Base-by-base conservation (phyloP, 92 coral and sea anemone species). In the Diadumene lineata region DNA sequence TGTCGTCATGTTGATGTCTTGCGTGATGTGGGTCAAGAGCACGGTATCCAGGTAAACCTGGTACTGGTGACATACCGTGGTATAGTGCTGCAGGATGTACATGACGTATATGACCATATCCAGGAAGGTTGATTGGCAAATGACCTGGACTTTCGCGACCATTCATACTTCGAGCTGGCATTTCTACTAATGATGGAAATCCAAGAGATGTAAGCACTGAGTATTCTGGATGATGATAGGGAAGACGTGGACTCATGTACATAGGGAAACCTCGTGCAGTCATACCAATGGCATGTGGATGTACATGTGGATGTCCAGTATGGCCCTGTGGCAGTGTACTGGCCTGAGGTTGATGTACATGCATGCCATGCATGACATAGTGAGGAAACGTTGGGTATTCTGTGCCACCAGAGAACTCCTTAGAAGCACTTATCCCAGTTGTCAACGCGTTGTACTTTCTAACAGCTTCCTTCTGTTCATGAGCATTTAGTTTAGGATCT, bases 401-500 rank as follows among this genome's bases (percentile, higher is more conserved):
- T 26, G 82, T 78, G 13, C 88, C 86, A 43, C 58, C 76, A 11
- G 90, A 82, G 58, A 69, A 82, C 76, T 86, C 96, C 22, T 87
- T 79, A 0, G 96, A 34, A 7, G 84, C 92, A 56, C 92, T 66
- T 21, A 87, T 85, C 31, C 90, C 80, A 11, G 89, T 81, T 0
- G 84, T 81, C 21, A 76, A 56, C 31, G 91, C 70, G 24, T 68
- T 91, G 62, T 88, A 94, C 68, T 86, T 94, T 46, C 97, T 78
- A 11, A 86, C 87, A 9, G 98, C 98, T 76, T 94, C 98, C 29
- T 68, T 86, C 80, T 79, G 91, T 78, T 94, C 98, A 33, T 88
- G 86, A 6, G 34, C 81, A 11, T 76, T 75, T 2, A 94, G 85
- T 78, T 94, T 90, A 43, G 96, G 86, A 62, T 94, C 98, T 34